A percentile compares a stretch with the other conserved stretches of the same genome.
phyloP scores from a whole-genome alignment of 2,113 vertebrate genomes.

The Cercopithecus mona region DNA sequence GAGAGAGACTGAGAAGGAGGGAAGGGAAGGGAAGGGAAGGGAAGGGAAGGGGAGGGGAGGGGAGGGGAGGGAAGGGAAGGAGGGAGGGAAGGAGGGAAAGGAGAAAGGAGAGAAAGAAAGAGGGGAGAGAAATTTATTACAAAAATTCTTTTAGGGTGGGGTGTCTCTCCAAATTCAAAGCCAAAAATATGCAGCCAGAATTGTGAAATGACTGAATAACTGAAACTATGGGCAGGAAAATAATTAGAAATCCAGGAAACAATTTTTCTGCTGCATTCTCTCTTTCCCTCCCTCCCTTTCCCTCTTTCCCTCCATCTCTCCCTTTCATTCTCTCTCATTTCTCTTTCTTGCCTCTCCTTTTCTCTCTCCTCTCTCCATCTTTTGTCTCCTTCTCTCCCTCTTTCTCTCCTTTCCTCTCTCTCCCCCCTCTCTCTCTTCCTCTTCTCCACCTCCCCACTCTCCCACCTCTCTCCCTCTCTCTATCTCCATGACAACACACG shows the following conservation, averaged over 20 bases:
- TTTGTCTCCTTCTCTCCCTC: neutral
- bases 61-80: neutral
- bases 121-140: neutral
- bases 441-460: neutral
- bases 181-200: neutral
- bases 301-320: accelerated
- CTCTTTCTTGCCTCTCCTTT: no score
- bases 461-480: no score
- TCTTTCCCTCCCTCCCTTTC: neutral
- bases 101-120: neutral
- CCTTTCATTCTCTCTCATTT: neutral
- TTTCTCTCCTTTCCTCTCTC: no score
- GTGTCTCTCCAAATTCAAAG: slow-evolving; percentile 5
- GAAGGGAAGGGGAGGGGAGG: neutral
- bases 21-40: no score
- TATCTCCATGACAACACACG: neutral
- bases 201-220: neutral
- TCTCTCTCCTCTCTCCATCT: no score
- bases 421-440: neutral
- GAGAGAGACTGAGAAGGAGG: no score
- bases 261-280: neutral
- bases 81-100: neutral
- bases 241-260: neutral
- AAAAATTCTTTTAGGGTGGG: neutral
- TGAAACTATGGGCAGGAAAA: neutral